Base-by-base conservation (phyloP, 1,140 invertebrate species). In the Heliconius himera region DNA sequence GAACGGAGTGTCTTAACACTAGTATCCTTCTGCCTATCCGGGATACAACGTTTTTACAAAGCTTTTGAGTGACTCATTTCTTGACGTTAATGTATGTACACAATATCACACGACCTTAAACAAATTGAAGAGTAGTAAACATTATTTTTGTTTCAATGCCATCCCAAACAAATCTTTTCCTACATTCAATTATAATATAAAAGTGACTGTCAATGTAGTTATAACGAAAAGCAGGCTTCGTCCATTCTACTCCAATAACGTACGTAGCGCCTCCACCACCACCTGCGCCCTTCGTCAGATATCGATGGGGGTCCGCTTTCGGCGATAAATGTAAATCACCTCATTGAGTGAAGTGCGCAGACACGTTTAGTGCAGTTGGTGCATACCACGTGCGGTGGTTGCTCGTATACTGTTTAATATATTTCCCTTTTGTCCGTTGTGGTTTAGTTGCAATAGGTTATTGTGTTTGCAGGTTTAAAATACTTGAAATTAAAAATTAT, bases 251-350 rank as follows among this genome's bases (percentile, higher is more conserved):
- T 73, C 66, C 36, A 76, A 76, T 46, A 80, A 73, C 16, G 76
- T 71, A 46, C 56, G 60, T 60, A 76, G 70, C 81, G 71, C 74
- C n/a, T n/a, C n/a, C n/a, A n/a, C n/a, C n/a, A n/a, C n/a, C n/a
- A 76, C 74, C 77, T 74, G 81, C 26, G 76, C 77, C 74, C 74
- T 79, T 72, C 74, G 79, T 79, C 74, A 78, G 78, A 54, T 74
- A 79, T 81, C 79, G 79, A 81, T 77, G 29, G 60, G 72, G 75
- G 54, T 22, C 51, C 73, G 81, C 73, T 78, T 73, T 71, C 78
- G 72, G 78, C 85, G 84, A 88, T 89, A 86, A 89, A 89, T 90
- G 88, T 90, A 88, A 90, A 90, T 90, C 87, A 88, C 87, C 84
- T 84, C 83, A 87, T 88, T 87, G 84, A 87, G 81, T 84, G 83